Percentiles rank a stretch among this genome's conserved stretches.
These are phyloP conservation scores for Pammene fasciana DNA, from an alignment of 2,888 invertebrate genomes.

Conservation along the genomic window DNA sequence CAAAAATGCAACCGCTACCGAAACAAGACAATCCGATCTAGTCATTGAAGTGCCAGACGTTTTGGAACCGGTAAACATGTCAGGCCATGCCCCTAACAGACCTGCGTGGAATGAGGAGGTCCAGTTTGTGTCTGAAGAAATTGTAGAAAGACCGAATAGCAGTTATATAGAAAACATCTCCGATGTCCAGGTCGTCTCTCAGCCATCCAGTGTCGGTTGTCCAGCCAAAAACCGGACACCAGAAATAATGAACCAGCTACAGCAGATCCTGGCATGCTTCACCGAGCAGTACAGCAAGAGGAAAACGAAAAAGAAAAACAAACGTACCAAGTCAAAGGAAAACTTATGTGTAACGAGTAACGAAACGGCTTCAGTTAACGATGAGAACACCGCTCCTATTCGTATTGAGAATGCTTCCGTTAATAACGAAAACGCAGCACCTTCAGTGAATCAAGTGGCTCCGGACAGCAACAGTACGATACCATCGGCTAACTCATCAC, in stretches of 20 bases:
- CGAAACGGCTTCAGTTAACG: neutral
- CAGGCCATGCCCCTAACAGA: neutral
- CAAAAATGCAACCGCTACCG: neutral
- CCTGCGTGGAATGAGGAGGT: slow-evolving; percentile 19
- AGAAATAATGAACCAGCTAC: neutral
- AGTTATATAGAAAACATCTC: neutral
- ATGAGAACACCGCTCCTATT: neutral
- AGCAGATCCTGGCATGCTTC: neutral
- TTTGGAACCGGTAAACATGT: slow-evolving; percentile 2
- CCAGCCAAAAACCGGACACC: neutral
- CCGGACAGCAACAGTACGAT: neutral
- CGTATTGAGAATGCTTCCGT: neutral
- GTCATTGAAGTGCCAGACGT: slow-evolving; percentile 27
- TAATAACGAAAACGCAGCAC: slow-evolving; percentile 23
- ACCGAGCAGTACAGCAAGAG: neutral
- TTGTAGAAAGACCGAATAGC: neutral
- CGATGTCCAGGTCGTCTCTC: slow-evolving; percentile 1
- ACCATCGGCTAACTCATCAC: neutral
- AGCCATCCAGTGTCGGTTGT: neutral
- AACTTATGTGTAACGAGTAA: neutral
- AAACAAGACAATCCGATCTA: neutral
- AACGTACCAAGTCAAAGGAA: neutral
- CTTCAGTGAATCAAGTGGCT: slow-evolving; percentile 3
- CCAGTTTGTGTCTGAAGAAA: slow-evolving; percentile 21
- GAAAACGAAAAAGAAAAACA: slow-evolving; percentile 1